Base-by-base conservation (phyloP, 1,140 invertebrate genomes). In the Thaumatotibia leucotreta region DNA sequence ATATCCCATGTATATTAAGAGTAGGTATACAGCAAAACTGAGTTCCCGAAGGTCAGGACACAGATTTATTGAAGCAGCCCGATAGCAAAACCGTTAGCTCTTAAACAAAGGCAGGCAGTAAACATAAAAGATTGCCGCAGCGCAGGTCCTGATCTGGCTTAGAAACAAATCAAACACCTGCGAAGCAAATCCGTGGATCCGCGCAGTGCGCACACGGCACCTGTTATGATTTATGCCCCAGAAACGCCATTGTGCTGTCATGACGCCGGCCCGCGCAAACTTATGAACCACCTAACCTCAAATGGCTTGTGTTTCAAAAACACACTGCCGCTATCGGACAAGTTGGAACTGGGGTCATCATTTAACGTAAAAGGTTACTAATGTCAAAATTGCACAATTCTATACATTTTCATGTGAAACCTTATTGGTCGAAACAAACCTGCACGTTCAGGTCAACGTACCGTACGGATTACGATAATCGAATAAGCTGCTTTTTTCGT, bases 161-260 rank as follows among this genome's bases (percentile, higher is more conserved):
- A 32, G 54, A 74, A 72, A 81, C 69, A 78, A 77, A 76, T 73
- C 68, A 71, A 69, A 64, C 72, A 72, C 75, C 70, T 77, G 70
- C 64, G 61, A 76, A 54, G 71, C 65, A 58, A 58, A 58, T 58
- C 24, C 67, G 64, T 76, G 64, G 73, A 83, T 72, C 74, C 78
- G 75, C 71, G 75, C 76, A 80, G 69, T 79, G 75, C 71, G 74
- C 76, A 82, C 71, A 70, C 79, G 82, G 67, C 84, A 87, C 84
- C 82, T 87, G 84, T 73, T 80, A 79, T 85, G 82, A 88, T 88
- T 88, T 86, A 88, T 86, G 70, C 61, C 33, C 63, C 68, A 71
- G 75, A 66, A 65, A 69, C 65, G 69, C 78, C 75, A 88, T 88
- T 88, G 84, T 86, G 65, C 82, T 88, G 83, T 87, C 84, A 77